Conservation (phyloP, 2,113 vertebrate genomes). For the Zosterops japonicus region DNA sequence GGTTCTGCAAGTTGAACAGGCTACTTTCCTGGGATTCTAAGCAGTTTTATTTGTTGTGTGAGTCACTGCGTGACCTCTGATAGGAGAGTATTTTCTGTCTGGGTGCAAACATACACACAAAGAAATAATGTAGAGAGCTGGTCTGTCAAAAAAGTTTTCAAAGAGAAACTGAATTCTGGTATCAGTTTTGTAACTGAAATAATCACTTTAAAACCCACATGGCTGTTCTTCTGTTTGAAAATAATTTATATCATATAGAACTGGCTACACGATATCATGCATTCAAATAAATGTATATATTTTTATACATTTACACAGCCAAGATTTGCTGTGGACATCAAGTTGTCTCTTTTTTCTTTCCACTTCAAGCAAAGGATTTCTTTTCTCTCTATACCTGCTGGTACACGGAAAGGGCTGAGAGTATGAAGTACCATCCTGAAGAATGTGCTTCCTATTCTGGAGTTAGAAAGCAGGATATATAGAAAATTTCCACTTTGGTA, state of each 20-base stretch:
- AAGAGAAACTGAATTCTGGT: not conserved
- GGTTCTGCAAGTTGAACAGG: not conserved
- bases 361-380: not conserved
- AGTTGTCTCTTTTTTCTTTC: not conserved
- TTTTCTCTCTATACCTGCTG: not conserved
- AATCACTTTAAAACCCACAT: not conserved
- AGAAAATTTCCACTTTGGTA: not conserved
- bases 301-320: too few species aligned
- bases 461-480: not conserved
- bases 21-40: not conserved
- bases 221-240: not conserved
- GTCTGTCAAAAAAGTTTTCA: not conserved
- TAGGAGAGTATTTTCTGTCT: not conserved
- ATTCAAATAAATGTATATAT: not conserved
- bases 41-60: not conserved
- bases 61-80: not conserved
- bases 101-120: not conserved
- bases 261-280: not conserved
- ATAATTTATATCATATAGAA: not conserved
- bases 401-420: not conserved
- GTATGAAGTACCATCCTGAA: not conserved
- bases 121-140: not conserved
- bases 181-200: not conserved
- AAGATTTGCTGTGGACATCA: not conserved
- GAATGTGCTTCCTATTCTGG: accelerated